Conservation (phyloP, 2,888 invertebrate genomes). For the Morinoia aosen region DNA sequence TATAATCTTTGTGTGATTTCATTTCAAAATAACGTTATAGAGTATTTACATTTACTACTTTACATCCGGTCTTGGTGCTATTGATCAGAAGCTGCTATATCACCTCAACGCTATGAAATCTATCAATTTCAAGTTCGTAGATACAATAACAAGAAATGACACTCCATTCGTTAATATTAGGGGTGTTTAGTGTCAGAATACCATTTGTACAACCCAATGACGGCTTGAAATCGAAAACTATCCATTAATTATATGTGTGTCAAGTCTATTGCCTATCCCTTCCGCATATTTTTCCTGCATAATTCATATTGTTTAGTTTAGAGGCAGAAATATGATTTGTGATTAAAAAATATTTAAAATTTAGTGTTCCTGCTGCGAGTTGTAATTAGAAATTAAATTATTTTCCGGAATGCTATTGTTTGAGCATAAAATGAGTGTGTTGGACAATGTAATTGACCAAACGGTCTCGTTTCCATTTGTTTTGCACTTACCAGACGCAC, state of each 20-base stretch:
- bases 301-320: too few relatives aligned
- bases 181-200: neutral
- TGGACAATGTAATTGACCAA: neutral
- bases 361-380: neutral
- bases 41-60: neutral
- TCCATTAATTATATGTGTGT: neutral
- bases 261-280: neutral
- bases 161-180: neutral
- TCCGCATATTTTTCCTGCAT: neutral
- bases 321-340: too few relatives aligned
- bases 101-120: neutral
- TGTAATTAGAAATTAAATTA: neutral
- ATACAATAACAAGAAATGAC: neutral
- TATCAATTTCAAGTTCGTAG: neutral
- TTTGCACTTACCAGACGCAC: neutral
- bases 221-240: neutral
- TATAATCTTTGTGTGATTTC: neutral
- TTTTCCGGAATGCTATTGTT: neutral
- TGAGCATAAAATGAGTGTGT: neutral
- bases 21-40: neutral
- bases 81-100: neutral
- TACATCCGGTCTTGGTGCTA: neutral
- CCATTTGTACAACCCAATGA: neutral
- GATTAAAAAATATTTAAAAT: neutral
- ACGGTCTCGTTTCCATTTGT: slow-evolving; percentile 10